phyloP scores from a whole-genome alignment of 2,888 invertebrate species.

The Gastracanthus pulcherrimus region DNA sequence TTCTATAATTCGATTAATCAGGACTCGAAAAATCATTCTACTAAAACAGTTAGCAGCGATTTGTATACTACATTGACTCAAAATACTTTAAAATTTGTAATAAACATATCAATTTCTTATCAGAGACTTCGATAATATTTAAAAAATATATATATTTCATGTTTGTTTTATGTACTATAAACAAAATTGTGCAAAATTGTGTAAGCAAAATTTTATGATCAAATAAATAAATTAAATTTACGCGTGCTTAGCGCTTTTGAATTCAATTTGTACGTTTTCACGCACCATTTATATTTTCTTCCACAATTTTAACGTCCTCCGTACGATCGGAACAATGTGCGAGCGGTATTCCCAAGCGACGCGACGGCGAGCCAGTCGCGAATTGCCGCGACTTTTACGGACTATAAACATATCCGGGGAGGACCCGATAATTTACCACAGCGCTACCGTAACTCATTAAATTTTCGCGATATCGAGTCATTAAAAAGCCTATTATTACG shows the following conservation, averaged over 20 bases:
- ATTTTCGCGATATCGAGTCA: constrained; percentile 19
- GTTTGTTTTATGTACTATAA: too few relatives aligned
- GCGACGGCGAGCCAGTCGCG: too few relatives aligned
- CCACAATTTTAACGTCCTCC: constrained; percentile 24
- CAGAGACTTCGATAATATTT: too few relatives aligned
- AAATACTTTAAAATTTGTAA: too few relatives aligned
- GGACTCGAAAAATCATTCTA: too few relatives aligned
- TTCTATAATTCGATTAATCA: too few relatives aligned
- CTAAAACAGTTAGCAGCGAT: too few relatives aligned
- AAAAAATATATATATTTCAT: too few relatives aligned
- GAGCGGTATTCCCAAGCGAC: too few relatives aligned
- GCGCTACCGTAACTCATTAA: constrained; percentile 19
- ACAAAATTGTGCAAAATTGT: too few relatives aligned
- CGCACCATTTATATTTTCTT: constrained; percentile 35
- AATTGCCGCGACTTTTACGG: constrained; percentile 23
- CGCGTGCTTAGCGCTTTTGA: neutral
- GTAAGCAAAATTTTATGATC: neutral
- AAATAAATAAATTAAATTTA: neutral
- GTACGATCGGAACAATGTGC: constrained; percentile 5
- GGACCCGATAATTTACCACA: neutral
- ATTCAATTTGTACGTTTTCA: constrained; percentile 32
- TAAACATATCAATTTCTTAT: too few relatives aligned
- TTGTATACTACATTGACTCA: too few relatives aligned
- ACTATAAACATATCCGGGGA: constrained; percentile 30
- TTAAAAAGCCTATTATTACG: constrained; percentile 33